These are phyloP conservation scores for Melanchra persicariae DNA, from an alignment of 2,888 invertebrate species.

Conservation along the genomic window DNA sequence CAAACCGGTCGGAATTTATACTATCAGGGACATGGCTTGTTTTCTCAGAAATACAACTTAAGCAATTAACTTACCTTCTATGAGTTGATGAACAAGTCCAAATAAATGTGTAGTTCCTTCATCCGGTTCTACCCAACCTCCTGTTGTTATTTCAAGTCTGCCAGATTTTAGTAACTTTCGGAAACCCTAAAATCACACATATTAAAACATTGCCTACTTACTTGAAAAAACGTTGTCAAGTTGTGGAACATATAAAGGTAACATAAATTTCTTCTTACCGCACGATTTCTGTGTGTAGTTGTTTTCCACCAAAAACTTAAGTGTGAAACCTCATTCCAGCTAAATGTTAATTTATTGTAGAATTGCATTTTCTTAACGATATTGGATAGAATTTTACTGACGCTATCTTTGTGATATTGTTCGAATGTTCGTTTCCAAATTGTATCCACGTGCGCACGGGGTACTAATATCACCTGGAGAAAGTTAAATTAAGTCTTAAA, in stretches of 20 bases:
- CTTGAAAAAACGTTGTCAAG: not conserved
- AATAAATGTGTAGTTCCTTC: constrained; percentile 97
- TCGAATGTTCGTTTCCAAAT: constrained; percentile 83
- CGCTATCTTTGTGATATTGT: constrained; percentile 79
- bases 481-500: constrained; percentile 2
- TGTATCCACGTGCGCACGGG: constrained; percentile 80
- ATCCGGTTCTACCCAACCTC: constrained; percentile 98
- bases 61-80: constrained; percentile 92
- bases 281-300: constrained; percentile 77
- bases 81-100: constrained; percentile 96
- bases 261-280: constrained; percentile 70
- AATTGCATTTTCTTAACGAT: constrained; percentile 85
- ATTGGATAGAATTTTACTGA: constrained; percentile 80
- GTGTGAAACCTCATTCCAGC: constrained; percentile 87
- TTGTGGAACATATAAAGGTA: not conserved
- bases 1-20: no score
- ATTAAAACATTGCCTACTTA: not conserved
- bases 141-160: constrained; percentile 97
- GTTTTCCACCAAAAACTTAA: constrained; percentile 85
- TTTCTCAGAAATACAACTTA: not conserved
- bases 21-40: not conserved
- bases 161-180: constrained; percentile 94
- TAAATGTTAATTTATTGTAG: constrained; percentile 82
- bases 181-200: constrained; percentile 88
- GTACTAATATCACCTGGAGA: constrained; percentile 82